phyloP scores from a whole-genome alignment of 2,888 invertebrate species.

The Neria commutata region DNA sequence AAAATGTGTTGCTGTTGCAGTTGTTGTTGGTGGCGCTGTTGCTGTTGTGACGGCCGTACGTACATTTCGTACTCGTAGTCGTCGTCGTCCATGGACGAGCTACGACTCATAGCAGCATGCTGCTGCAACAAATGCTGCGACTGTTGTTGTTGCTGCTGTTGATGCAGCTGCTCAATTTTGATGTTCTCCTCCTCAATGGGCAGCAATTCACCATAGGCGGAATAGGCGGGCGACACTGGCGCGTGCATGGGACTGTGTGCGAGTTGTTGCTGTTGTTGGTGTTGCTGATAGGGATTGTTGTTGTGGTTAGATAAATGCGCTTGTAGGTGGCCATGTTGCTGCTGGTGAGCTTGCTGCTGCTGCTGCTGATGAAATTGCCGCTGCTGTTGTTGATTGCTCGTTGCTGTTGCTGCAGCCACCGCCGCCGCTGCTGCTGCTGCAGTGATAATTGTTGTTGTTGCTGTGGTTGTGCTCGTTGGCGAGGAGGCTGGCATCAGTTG shows the following conservation, averaged over 20 bases:
- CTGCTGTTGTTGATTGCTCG: slow-evolving; percentile 40
- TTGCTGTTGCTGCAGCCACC: slow-evolving; percentile 13
- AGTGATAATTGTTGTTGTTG: slow-evolving; percentile 37
- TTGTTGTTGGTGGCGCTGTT: slow-evolving; percentile 44
- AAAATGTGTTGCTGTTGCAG: slow-evolving; percentile 43
- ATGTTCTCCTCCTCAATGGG: slow-evolving; percentile 33
- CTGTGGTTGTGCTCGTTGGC: slow-evolving; percentile 38
- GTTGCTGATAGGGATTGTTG: slow-evolving; percentile 33
- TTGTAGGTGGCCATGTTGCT: slow-evolving; percentile 35
- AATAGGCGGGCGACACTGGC: slow-evolving; percentile 30
- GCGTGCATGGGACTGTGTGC: slow-evolving; percentile 19
- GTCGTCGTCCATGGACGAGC: slow-evolving; percentile 58
- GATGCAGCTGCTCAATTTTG: slow-evolving; percentile 45
- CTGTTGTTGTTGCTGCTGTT: slow-evolving; percentile 30
- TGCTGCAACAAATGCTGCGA: slow-evolving; percentile 35
- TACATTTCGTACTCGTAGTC: slow-evolving; percentile 47
- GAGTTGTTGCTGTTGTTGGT: no score
- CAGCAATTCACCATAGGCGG: slow-evolving; percentile 31
- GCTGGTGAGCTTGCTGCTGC: slow-evolving; percentile 34
- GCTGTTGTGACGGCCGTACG: slow-evolving; percentile 42
- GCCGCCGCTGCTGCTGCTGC: slow-evolving; percentile 46
- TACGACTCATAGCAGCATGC: slow-evolving; percentile 49
- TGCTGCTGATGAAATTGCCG: slow-evolving; percentile 44
- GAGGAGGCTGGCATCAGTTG: slow-evolving; percentile 46
- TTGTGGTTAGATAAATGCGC: slow-evolving; percentile 10